These are phyloP conservation scores for Agrochola lota DNA, from an alignment of 2,888 invertebrate genomes.

Conservation along the genomic window DNA sequence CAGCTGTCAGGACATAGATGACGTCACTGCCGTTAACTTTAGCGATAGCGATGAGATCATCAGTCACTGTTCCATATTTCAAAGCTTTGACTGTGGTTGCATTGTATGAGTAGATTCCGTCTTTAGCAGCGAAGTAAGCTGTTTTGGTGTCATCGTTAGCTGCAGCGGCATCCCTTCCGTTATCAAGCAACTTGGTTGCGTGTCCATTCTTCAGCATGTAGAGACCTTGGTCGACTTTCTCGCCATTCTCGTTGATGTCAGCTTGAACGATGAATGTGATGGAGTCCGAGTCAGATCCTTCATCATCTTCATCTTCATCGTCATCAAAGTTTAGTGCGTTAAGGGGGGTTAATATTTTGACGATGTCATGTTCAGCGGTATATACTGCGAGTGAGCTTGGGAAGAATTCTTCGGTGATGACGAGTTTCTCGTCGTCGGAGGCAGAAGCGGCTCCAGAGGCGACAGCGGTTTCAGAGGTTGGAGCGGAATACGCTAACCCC, in stretches of 20 bases:
- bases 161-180: conserved; percentile 73
- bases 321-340: conserved; percentile 72
- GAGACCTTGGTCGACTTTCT: conserved; percentile 71
- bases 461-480: conserved; percentile 52
- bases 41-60: conserved; percentile 75
- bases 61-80: conserved; percentile 77
- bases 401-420: conserved; percentile 68
- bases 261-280: conserved; percentile 72
- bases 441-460: conserved; percentile 53
- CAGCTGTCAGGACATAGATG: conserved; percentile 78
- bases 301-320: conserved; percentile 53
- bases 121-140: conserved; percentile 75
- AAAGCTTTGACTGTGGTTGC: conserved; percentile 66
- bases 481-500: conserved; percentile 66
- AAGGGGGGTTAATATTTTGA: conserved; percentile 71
- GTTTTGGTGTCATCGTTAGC: conserved; percentile 68
- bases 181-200: conserved; percentile 71
- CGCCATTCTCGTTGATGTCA: conserved; percentile 65
- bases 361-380: conserved; percentile 70
- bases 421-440: conserved; percentile 60
- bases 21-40: conserved; percentile 73
- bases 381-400: conserved; percentile 65
- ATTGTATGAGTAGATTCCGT: conserved; percentile 77
- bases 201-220: conserved; percentile 66
- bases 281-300: conserved; percentile 10